These are phyloP conservation scores for Polydesmus complanatus DNA, from an alignment of 2,888 invertebrate genomes.

Conservation along the genomic window DNA sequence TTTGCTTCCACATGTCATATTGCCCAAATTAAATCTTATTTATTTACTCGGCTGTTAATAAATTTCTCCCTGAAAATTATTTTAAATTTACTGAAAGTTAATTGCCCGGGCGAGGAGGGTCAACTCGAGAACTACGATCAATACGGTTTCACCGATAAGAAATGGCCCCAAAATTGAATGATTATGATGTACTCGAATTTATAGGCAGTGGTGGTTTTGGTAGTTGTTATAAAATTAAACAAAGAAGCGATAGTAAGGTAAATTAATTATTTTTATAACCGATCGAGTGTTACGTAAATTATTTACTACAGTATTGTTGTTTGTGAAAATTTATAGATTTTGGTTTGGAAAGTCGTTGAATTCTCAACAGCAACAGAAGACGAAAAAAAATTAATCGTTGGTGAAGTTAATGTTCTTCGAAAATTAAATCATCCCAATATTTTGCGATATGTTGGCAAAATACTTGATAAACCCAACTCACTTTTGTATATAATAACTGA, in stretches of 20 bases:
- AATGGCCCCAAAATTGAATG: no score
- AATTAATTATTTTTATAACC: background rate
- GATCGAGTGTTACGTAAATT: background rate
- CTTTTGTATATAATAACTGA: constrained; percentile 49
- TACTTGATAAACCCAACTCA: constrained; percentile 43
- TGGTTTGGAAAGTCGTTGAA: constrained; percentile 49
- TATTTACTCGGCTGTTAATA: no score
- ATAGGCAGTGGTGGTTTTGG: constrained; percentile 46
- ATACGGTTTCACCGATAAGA: no score
- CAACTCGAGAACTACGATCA: no score
- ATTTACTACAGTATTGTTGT: no score
- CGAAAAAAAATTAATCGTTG: constrained; percentile 40
- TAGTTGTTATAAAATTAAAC: constrained; percentile 45
- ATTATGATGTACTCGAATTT: constrained; percentile 42
- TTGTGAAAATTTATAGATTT: constrained; percentile 34
- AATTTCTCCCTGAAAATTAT: no score
- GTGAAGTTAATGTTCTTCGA: constrained; percentile 42
- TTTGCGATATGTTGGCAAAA: constrained; percentile 43
- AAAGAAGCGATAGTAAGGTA: constrained; percentile 34
- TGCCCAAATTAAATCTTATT: no score
- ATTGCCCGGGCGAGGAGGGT: no score
- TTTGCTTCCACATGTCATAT: no score
- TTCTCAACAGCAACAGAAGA: constrained; percentile 39
- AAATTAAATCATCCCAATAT: constrained; percentile 43
- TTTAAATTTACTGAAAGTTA: no score